Evolutionary conservation across 2,797 vertebrate genomes (phyloP).

Genomic region (Etheostoma perlongum): DNA sequence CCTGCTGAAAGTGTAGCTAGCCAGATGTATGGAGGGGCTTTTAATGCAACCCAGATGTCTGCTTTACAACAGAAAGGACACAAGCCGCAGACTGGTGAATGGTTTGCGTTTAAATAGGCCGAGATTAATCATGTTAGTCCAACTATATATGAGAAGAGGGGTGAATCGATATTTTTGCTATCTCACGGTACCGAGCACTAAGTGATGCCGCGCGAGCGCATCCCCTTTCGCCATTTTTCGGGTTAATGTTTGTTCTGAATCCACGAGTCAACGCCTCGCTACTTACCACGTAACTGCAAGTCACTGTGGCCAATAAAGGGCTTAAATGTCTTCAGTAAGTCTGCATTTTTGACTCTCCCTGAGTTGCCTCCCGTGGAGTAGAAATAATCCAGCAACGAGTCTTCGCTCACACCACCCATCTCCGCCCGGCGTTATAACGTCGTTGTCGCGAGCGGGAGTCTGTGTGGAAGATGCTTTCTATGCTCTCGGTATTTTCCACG

Average conservation of each 20-base stretch:
- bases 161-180: neutral
- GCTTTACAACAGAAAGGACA: neutral
- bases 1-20: slow-evolving; percentile 48
- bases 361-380: slow-evolving; percentile 75
- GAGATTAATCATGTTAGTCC: neutral
- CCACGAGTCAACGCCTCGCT: neutral
- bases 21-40: slow-evolving; percentile 42
- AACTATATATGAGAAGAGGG: neutral
- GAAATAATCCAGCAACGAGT: slow-evolving; percentile 85
- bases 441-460: neutral
- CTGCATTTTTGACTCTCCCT: slow-evolving; percentile 83
- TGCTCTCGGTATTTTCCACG: neutral
- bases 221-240: neutral
- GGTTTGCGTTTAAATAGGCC: neutral
- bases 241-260: neutral
- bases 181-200: neutral
- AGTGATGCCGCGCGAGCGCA: neutral
- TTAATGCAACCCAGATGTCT: slow-evolving; percentile 83
- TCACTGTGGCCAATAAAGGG: slow-evolving; percentile 85
- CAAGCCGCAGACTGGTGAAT: neutral
- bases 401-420: slow-evolving; percentile 84
- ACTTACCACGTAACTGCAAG: slow-evolving; percentile 85
- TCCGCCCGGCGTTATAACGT: neutral
- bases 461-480: neutral
- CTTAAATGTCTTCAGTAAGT: slow-evolving; percentile 84